Evolutionary conservation across 2,113 vertebrate genomes (phyloP).

Genomic region (Xyrauchen texanus): DNA sequence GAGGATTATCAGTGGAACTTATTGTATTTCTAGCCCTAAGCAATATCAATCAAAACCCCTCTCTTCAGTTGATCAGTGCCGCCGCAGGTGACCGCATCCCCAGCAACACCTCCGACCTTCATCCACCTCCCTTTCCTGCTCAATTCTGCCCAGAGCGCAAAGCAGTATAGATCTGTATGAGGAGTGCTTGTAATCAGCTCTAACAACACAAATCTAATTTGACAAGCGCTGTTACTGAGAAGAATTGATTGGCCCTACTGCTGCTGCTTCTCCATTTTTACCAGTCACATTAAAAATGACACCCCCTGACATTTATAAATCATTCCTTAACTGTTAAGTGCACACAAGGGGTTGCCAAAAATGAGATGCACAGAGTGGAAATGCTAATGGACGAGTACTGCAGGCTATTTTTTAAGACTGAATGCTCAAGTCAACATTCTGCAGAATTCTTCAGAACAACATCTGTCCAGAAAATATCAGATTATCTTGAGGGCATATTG

Average conservation of each 20-base stretch:
- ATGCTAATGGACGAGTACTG: background rate
- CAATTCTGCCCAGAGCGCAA: constrained; percentile 64
- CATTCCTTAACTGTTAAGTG: constrained; percentile 36
- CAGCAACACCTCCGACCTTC: constrained; percentile 3
- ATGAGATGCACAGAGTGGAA: constrained; percentile 4
- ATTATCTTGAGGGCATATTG: constrained; percentile 35
- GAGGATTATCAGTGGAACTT: constrained; percentile 67
- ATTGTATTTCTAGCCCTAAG: constrained; percentile 69
- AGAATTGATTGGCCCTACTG: constrained; percentile 66
- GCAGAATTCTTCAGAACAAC: constrained; percentile 38
- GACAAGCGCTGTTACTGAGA: constrained; percentile 66
- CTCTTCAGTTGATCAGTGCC: background rate
- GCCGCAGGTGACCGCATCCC: constrained; percentile 54
- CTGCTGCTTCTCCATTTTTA: constrained; percentile 46
- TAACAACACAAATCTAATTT: constrained; percentile 77
- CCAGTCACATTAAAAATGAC: constrained; percentile 63
- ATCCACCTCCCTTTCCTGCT: constrained; percentile 41
- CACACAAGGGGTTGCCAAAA: constrained; percentile 1
- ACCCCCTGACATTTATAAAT: constrained; percentile 62
- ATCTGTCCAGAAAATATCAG: constrained; percentile 33
- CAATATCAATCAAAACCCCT: constrained; percentile 66
- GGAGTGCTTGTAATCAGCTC: constrained; percentile 71
- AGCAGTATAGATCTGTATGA: constrained; percentile 64
- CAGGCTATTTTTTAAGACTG: constrained; percentile 3
- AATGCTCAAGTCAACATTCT: background rate